Evolutionary conservation across 1,140 invertebrate species (phyloP).

Genomic region (Anoplophora glabripennis): DNA sequence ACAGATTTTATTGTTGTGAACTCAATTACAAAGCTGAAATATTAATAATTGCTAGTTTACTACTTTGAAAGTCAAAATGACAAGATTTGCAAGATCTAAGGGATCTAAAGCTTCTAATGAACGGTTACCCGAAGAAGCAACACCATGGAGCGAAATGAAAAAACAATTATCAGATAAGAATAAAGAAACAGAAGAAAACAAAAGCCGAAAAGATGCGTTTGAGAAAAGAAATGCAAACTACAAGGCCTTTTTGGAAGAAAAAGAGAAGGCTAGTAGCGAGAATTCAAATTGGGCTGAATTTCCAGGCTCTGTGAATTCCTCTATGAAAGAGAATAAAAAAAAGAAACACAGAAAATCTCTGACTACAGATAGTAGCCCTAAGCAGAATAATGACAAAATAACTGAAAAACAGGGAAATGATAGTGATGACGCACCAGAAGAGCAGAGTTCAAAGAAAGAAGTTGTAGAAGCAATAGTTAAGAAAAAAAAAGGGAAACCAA

Average conservation of each 20-base stretch:
- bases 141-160: conserved; percentile 71
- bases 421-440: conserved; percentile 34
- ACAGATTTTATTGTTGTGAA: too few relatives aligned
- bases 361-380: background rate
- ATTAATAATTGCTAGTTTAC: background rate
- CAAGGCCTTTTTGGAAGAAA: conserved; percentile 55
- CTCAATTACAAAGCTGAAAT: too few relatives aligned
- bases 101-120: conserved; percentile 73
- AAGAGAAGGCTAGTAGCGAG: conserved; percentile 49
- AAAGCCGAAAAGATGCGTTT: conserved; percentile 52
- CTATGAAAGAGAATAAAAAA: conserved; percentile 17
- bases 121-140: conserved; percentile 63
- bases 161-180: conserved; percentile 55
- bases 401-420: conserved; percentile 26
- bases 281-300: conserved; percentile 56
- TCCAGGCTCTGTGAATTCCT: conserved; percentile 20
- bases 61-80: conserved; percentile 54
- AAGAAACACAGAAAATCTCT: conserved; percentile 35
- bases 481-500: conserved; percentile 19
- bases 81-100: conserved; percentile 68
- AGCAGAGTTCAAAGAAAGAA: conserved; percentile 26
- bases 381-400: conserved; percentile 3
- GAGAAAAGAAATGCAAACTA: conserved; percentile 54
- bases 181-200: conserved; percentile 46
- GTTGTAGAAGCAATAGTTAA: conserved; percentile 22